phyloP scores from a whole-genome alignment of 2,888 invertebrate species.

The Pilophorus perplexus region DNA sequence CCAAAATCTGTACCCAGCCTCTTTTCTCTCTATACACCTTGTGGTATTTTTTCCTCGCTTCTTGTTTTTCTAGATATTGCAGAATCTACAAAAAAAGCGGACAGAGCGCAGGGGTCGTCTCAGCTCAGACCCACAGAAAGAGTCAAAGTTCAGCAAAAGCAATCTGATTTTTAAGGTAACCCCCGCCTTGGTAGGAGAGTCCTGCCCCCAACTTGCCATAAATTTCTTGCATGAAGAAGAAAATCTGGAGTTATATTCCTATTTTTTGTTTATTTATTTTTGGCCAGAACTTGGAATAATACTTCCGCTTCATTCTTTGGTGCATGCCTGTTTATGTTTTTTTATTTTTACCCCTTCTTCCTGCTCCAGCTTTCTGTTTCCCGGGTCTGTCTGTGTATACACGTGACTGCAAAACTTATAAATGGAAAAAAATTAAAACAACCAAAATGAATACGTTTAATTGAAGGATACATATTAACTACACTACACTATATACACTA shows the following conservation, averaged over 20 bases:
- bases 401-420: background rate
- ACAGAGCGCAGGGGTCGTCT: constrained; percentile 95
- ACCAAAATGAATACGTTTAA: background rate
- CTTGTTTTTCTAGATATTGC: constrained; percentile 87
- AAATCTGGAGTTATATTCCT: constrained; percentile 40
- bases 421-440: background rate
- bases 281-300: constrained; percentile 8
- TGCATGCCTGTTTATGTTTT: constrained; percentile 24
- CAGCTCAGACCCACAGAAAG: constrained; percentile 86
- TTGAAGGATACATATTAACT: too few species aligned
- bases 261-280: too few species aligned
- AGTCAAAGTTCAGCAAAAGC: constrained; percentile 90
- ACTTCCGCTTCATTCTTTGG: constrained; percentile 32
- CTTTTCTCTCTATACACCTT: constrained; percentile 48
- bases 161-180: constrained; percentile 98
- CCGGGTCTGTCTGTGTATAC: constrained; percentile 20
- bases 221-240: constrained; percentile 32
- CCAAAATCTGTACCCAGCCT: constrained; percentile 40
- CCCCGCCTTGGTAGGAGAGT: constrained; percentile 55
- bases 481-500: constrained; percentile 14
- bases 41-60: constrained; percentile 49
- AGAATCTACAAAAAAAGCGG: constrained; percentile 98
- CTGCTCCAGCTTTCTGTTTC: constrained; percentile 10
- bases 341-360: too few species aligned
- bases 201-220: constrained; percentile 28